These are phyloP conservation scores for Rhorus exstirpatorius DNA, from an alignment of 2,888 invertebrate genomes.

Conservation along the genomic window DNA sequence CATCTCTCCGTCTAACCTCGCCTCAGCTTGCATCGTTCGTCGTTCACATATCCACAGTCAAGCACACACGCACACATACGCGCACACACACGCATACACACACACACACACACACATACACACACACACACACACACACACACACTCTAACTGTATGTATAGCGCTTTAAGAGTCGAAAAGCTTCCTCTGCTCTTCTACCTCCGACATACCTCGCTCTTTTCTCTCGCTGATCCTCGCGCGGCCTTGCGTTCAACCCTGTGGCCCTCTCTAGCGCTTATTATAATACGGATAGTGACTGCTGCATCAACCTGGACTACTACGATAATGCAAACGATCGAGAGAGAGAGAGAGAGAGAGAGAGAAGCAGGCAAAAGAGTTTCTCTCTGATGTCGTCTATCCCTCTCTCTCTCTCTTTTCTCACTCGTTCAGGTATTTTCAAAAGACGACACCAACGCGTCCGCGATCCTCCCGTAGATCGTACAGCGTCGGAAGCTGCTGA, in stretches of 20 bases:
- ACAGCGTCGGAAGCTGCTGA: slow-evolving; percentile 34
- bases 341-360: slow-evolving; percentile 56
- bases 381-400: slow-evolving; percentile 3
- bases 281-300: slow-evolving; percentile 51
- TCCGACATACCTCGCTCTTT: slow-evolving; percentile 67
- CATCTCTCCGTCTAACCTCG: slow-evolving; percentile 54
- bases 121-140: slow-evolving; percentile 8
- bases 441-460: slow-evolving; percentile 1
- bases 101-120: slow-evolving; percentile 7
- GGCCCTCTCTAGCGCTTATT: slow-evolving; percentile 49
- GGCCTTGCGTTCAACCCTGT: slow-evolving; percentile 67
- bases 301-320: slow-evolving; percentile 26
- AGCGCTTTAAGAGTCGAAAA: neutral
- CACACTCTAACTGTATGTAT: slow-evolving; percentile 12
- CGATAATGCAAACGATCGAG: slow-evolving; percentile 61
- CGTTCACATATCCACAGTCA: slow-evolving; percentile 35
- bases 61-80: slow-evolving; percentile 4
- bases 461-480: neutral
- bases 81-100: slow-evolving; percentile 25
- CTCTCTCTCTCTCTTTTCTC: neutral
- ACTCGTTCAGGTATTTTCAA: slow-evolving; percentile 20
- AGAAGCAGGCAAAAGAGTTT: slow-evolving; percentile 57
- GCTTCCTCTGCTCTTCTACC: slow-evolving; percentile 49
- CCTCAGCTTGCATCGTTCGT: slow-evolving; percentile 59
- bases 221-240: slow-evolving; percentile 65